Conservation (phyloP, 2,888 invertebrate species). For the Mesorhabditis spiculigera region DNA sequence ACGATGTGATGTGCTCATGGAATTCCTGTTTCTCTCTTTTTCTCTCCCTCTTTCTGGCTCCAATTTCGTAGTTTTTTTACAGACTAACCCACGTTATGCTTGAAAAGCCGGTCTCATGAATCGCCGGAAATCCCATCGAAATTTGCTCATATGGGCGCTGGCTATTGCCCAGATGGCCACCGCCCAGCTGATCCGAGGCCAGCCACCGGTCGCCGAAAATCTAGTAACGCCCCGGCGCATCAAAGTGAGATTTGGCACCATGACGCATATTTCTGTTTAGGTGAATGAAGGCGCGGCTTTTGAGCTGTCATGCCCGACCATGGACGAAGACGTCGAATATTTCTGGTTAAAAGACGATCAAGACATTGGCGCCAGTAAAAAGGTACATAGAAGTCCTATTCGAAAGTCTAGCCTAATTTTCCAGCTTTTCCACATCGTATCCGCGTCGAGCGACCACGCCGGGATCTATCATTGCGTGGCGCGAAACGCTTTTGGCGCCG, state of each 20-base stretch:
- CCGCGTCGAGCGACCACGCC: neutral
- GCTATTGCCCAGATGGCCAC: too few species aligned
- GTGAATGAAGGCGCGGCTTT: neutral
- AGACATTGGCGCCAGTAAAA: neutral
- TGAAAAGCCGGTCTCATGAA: too few species aligned
- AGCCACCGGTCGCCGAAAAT: constrained; percentile 1
- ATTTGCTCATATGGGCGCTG: too few species aligned
- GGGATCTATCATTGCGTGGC: constrained; percentile 4
- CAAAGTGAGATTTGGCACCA: too few species aligned
- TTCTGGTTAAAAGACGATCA: neutral
- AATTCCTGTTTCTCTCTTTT: too few species aligned
- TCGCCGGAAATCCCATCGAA: too few species aligned
- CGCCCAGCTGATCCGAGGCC: neutral
- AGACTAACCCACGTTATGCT: too few species aligned
- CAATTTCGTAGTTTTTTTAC: too few species aligned
- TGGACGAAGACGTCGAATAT: neutral
- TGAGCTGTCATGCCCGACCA: neutral
- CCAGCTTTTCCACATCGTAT: neutral
- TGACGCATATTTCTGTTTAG: neutral
- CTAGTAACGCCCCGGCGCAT: neutral
- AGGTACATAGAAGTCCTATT: neutral
- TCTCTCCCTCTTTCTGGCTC: too few species aligned
- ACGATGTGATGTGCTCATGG: too few species aligned
- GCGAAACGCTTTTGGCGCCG: neutral
- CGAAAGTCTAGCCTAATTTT: neutral